phyloP scores from a whole-genome alignment of 2,113 vertebrate genomes.

The Dryoscopus gambensis region DNA sequence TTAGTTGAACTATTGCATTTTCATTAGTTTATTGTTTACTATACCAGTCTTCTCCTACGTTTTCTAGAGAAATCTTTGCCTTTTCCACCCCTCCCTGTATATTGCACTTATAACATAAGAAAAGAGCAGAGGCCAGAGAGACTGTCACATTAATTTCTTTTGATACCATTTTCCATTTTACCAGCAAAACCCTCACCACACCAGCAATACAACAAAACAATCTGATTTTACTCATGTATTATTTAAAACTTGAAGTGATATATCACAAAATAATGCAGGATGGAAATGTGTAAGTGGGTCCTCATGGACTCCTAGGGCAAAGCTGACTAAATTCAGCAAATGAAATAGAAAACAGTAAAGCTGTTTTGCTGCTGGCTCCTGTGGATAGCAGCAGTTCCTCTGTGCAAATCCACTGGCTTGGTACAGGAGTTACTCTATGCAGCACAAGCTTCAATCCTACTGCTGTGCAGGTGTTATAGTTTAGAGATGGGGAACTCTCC shows the following conservation, averaged over 20 bases:
- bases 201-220: not conserved
- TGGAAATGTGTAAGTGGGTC: not conserved
- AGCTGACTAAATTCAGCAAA: not conserved
- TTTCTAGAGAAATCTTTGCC: not conserved
- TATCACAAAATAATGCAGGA: not conserved
- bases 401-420: not conserved
- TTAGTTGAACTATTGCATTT: not conserved
- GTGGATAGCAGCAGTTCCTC: not conserved
- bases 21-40: not conserved
- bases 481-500: not conserved
- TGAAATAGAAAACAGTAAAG: not conserved
- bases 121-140: not conserved
- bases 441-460: not conserved
- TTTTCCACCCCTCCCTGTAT: not conserved
- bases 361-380: not conserved
- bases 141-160: not conserved
- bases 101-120: not conserved
- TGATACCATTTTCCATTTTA: not conserved
- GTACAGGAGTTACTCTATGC: not conserved
- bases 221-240: not conserved
- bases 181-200: not conserved
- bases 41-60: not conserved
- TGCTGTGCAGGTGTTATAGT: not conserved
- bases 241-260: not conserved
- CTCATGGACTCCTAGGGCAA: not conserved